Conservation (phyloP, 2,113 vertebrate genomes). For the Crocuta crocuta region DNA sequence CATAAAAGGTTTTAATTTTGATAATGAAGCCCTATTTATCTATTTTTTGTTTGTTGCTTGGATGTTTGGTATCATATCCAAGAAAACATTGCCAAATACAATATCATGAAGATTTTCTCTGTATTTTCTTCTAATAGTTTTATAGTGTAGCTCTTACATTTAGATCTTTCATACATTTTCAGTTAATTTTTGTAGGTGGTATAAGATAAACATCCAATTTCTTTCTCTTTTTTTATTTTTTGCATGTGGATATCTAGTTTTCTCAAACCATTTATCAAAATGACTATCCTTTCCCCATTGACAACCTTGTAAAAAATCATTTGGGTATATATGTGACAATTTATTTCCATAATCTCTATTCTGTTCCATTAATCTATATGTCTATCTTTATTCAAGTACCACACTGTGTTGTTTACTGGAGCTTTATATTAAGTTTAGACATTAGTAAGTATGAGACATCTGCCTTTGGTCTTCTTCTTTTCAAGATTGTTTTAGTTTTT, state of each 20-base stretch:
- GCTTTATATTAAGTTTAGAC: not conserved
- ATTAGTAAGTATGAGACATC: not conserved
- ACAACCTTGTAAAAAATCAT: not conserved
- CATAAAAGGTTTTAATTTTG: not conserved
- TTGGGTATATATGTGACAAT: not conserved
- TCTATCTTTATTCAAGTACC: not conserved
- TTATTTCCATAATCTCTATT: not conserved
- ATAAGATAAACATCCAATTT: not conserved
- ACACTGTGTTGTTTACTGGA: not conserved
- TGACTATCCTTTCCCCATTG: not conserved
- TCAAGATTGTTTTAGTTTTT: not conserved
- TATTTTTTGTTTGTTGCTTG: not conserved
- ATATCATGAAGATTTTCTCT: not conserved
- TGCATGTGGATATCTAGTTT: not conserved
- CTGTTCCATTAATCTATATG: not conserved
- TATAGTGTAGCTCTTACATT: not conserved
- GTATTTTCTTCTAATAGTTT: not conserved
- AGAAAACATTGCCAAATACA: not conserved
- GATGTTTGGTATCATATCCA: not conserved
- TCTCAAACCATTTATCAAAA: not conserved
- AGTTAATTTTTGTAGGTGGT: not conserved
- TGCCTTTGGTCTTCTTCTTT: not conserved
- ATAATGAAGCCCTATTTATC: not conserved
- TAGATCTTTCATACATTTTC: not conserved
- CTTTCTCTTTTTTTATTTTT: not conserved